Base-by-base conservation (phyloP, 2,113 vertebrate species). In the Cathartes aura region DNA sequence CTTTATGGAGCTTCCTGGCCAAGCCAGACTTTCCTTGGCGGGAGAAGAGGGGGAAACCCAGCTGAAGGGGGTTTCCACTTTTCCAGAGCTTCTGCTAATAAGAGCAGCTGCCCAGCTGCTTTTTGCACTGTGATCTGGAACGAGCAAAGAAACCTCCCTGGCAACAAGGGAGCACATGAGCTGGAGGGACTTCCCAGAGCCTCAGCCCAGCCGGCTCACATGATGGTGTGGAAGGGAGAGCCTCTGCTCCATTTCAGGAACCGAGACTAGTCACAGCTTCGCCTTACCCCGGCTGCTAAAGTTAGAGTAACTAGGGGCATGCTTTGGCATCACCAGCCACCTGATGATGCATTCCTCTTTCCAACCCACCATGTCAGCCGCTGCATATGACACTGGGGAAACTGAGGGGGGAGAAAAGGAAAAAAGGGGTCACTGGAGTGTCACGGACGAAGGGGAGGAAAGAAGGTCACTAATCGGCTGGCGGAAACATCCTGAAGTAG, bases 131-230 rank as follows among this genome's bases (percentile, higher is more conserved):
- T 2, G 1, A 17, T 21, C 21, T 60, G 50, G 55, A 47, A 70
- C 1, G 27, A 64, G 87, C 43, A 59, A 11, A 85, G 62, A 75
- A 80, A 70, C 76, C 67, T 55, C 56, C 38, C 55, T 34, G 74
- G 89, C 52, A 72, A 27, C 36, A 5, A 52, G 67, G 82, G 50
- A 74, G 42, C 63, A 40, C 11, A 14, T 63, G 83, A 93, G 84
- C 66, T 47, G 76, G 36, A 64, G 95, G 93, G 93, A 89, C 91
- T 96, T 93, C 89, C 95, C 93, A 68, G 80, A 1, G 20, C 38
- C 81, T 32, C 3, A 5, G 38, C 48, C 27, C 16, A 4, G 45
- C 20, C 7, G 2, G 66, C 73, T 87, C 82, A 63, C 59, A 21
- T 63, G 89, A 59, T 3, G 2, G 64, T 0, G 6, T 0, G 42